Conservation (phyloP, 1,140 invertebrate genomes). For the Ceratitis capitata region DNA sequence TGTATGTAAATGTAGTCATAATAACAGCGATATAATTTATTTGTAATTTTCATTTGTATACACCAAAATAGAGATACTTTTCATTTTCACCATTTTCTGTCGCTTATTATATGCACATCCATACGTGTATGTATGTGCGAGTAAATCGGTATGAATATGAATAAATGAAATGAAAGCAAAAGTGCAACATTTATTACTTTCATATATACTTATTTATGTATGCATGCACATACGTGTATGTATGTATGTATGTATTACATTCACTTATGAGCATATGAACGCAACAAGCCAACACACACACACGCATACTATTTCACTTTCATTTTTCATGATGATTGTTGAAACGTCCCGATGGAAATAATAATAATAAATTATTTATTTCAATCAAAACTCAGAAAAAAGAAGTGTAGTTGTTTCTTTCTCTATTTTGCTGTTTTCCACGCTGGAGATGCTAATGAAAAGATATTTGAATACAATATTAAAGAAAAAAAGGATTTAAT, state of each 20-base stretch:
- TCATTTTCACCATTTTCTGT: conserved; percentile 7
- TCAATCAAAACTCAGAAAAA: not conserved
- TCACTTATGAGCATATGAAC: too few relatives aligned
- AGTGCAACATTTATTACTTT: not conserved
- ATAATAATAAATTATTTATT: not conserved
- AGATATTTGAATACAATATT: too few relatives aligned
- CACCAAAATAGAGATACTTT: conserved; percentile 10
- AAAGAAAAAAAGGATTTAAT: too few relatives aligned
- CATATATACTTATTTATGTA: not conserved
- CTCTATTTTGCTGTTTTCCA: not conserved
- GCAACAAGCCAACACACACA: not conserved
- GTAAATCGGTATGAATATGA: not conserved
- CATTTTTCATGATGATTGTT: not conserved
- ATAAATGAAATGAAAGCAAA: conserved; percentile 11
- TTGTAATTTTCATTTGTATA: conserved; percentile 1
- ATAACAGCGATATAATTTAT: not conserved
- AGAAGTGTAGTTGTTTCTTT: not conserved
- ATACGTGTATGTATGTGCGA: not conserved
- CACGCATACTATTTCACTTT: not conserved
- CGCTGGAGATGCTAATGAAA: too few relatives aligned
- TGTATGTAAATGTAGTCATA: not conserved
- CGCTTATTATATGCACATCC: not conserved
- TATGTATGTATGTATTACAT: too few relatives aligned
- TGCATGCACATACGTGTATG: not conserved
- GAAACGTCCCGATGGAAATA: not conserved